Evolutionary conservation across 2,797 vertebrate species (phyloP), one percentile per base, ranked within the genome.

Genomic region (Brachyrhaphis roseni): DNA sequence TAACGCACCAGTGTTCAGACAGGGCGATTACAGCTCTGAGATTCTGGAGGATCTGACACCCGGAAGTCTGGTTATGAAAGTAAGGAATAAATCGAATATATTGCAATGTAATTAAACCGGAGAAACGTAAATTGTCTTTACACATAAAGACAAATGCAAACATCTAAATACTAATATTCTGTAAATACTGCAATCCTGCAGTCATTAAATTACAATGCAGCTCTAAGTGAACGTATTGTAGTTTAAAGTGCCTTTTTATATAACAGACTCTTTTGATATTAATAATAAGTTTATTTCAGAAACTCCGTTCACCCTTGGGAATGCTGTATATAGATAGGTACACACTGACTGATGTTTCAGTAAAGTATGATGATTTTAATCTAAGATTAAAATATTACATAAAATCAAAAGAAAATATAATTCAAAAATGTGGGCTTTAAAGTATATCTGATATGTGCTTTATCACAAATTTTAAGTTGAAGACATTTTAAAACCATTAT

Each of bases 41-140:
- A 95, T 99, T 71, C 87, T 94, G 0, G 98, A 99, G 92, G 97
- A 97, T 8, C 93, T 95, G 68, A 81, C 91, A 0, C 91, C 97
- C 8, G 98, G 97, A 51, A 92, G 96, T 70, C 62, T 94, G 49
- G 96, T 99, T 85, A 95, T 98, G 89, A 96, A 95, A 89, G 98
- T 99, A 94, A 43, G 82, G 57, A 26, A n/a, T 36, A 18, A 10
- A 46, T 16, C 53, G 5, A 45, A 13, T 7, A 16, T 41, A 34
- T 10, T 39, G 16, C 5, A 26, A 11, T 12, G 13, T 43, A 31
- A 28, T 36, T 39, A 5, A 10, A 26, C 8, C 7, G 2, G 11
- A 47, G 12, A 4, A 4, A 43, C 41, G 0, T 71, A 5, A 51
- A 23, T 51, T 51, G 18, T 51, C 47, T 51, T 20, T 51, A 51